Evolutionary conservation across 2,888 invertebrate species (phyloP), one percentile per base, ranked within the genome.

Genomic region (Atethmia centrago): DNA sequence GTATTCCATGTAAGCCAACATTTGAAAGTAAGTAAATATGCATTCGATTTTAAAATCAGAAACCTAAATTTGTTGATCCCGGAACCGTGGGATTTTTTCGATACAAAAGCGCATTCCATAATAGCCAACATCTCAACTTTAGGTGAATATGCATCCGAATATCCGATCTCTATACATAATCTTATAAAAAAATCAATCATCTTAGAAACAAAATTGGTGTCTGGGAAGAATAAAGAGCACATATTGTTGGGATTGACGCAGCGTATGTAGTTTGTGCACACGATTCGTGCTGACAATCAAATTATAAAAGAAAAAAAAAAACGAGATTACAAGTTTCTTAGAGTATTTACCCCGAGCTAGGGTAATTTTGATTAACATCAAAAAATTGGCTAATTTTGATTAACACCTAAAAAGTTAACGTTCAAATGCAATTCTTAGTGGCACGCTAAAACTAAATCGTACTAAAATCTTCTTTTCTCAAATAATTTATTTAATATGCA

Each of bases 391-490:
- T 42, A 55, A 55, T 42, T 28, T 10, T 40, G 1, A 42, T 42
- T 31, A 56, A 56, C 56, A 49, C 31, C 3, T 16, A 10, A 10
- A 64, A 16, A 49, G 31, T 1, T 7, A 14, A 51, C 31, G 3
- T 36, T 28, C 0, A 28, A 2, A 42, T 55, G 31, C 31, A 79
- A 49, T 76, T 79, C 61, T 62, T 79, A 79, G 49, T 42, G 72
- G 36, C 70, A 28, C 45, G 1, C n/a, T 12, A 1, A 31, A 28
- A 61, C 14, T 56, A 62, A 71, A 61, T 42, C 5, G 3, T 61
- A 53, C 28, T 69, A 68, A 51, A 51, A 40, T 25, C 2, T 10
- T n/a, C 4, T 42, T 42, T 45, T 5, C 14, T 68, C n/a, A 3
- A 68, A 36, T 59, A 21, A 19, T 74, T 58, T 51, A 51, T 36